Base-by-base conservation (phyloP, 2,797 vertebrate genomes). In the Chiloscyllium punctatum region DNA sequence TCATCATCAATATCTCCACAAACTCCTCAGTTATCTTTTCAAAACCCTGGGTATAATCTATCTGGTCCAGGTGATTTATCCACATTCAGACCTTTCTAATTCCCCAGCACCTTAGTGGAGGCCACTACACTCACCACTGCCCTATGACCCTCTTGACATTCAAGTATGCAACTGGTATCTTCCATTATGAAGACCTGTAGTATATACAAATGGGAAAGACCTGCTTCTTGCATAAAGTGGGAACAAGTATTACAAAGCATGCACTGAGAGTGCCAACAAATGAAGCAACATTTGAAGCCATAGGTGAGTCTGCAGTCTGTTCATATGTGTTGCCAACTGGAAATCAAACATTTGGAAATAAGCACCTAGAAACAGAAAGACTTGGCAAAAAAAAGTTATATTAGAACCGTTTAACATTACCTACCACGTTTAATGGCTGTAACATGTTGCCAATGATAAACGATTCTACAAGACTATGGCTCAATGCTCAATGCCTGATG, bases 401-500 rank as follows among this genome's bases (percentile, higher is more conserved):
- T 66, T 90, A 62, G 69, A 62, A 92, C 1, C 21, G 27, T 92
- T 92, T 92, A 69, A 68, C 66, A 21, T 37, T 66, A 92, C 68
- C n/a, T 42, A 92, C 90, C 7, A 21, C 42, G 62, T n/a, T 69
- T 42, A 92, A 92, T 21, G 42, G 42, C 21, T 84, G 9, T 25
- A 69, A 92, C n/a, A 69, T 42, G 66, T 42, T 92, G 90, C 90
- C 27, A 69, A 69, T 69, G 4, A 92, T 92, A 25, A 92, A 92
- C n/a, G 42, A 92, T 68, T 42, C 62, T 42, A 48, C n/a, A 69
- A 42, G n/a, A 90, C 62, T 25, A 69, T n/a, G 90, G 90, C 62
- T 42, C 62, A 0, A 2, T 42, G n/a, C 9, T 68, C 62, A 92
- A 11, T 96, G 96, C 96, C 96, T 95, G 42, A 86, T 96, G 95